Evolutionary conservation across 1,140 invertebrate genomes (phyloP).

Genomic region (Subanguina moxae): DNA sequence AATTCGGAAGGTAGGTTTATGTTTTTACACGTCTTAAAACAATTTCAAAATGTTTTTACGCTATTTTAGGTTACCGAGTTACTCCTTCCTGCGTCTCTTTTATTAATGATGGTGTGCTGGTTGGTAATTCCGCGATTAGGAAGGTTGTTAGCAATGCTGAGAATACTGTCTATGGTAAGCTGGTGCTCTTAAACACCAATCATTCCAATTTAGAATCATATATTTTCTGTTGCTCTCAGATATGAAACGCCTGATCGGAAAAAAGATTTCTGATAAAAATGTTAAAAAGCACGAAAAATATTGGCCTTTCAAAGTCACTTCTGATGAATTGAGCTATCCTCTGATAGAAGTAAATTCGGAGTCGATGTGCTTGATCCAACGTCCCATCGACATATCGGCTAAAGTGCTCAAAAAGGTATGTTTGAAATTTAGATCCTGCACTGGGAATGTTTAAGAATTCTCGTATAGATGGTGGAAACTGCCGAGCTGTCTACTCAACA

Average conservation of each 20-base stretch:
- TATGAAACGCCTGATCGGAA: slow-evolving; percentile 5
- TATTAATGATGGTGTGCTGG: not conserved
- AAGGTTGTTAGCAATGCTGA: not conserved
- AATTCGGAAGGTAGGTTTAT: not conserved
- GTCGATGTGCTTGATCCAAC: not conserved
- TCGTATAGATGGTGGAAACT: not conserved
- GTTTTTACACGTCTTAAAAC: too few species aligned
- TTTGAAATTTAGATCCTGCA: too few species aligned
- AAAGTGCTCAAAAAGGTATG: not conserved
- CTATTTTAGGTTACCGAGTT: not conserved
- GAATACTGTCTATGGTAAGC: not conserved
- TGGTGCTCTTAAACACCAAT: not conserved
- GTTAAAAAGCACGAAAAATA: not conserved
- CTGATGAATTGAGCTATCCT: not conserved
- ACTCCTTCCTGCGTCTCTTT: not conserved
- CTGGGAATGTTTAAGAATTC: too few species aligned
- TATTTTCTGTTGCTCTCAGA: not conserved
- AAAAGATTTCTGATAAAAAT: not conserved
- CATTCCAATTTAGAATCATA: not conserved
- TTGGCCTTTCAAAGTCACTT: slow-evolving; percentile 2
- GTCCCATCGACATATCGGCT: not conserved
- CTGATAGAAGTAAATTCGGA: not conserved
- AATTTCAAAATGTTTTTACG: too few species aligned
- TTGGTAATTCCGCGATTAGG: not conserved
- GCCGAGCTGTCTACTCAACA: not conserved